phyloP scores from a whole-genome alignment of 2,113 vertebrate genomes.

The Vulpes vulpes region DNA sequence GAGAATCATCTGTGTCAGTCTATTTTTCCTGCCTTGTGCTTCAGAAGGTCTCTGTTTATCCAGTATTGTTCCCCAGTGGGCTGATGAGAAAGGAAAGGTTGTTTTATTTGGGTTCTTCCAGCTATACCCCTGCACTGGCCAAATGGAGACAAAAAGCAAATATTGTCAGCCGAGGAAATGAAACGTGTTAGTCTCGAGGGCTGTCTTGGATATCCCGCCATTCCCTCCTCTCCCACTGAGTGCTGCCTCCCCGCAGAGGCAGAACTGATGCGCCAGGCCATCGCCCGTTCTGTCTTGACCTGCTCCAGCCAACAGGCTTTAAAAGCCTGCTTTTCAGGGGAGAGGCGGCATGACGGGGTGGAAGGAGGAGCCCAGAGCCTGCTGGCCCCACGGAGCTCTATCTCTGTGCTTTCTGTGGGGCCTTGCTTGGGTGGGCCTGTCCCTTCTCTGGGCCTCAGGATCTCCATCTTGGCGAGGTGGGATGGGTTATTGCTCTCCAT shows the following conservation, averaged over 20 bases:
- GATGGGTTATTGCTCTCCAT: not conserved
- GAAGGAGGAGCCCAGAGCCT: not conserved
- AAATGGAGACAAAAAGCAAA: constrained; percentile 56
- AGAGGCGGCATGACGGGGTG: not conserved
- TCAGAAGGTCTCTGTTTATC: constrained; percentile 58
- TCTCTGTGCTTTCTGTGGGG: not conserved
- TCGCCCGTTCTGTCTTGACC: not conserved
- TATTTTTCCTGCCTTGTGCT: constrained; percentile 56
- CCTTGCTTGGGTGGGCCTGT: not conserved
- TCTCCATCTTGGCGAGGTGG: not conserved
- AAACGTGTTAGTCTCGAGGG: not conserved
- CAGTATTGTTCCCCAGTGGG: not conserved
- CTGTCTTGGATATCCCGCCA: not conserved
- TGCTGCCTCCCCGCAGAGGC: not conserved
- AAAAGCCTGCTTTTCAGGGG: not conserved
- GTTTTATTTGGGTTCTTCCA: constrained; percentile 54
- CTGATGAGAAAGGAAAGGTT: constrained; percentile 51
- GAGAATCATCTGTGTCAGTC: constrained; percentile 13
- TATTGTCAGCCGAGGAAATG: constrained; percentile 18
- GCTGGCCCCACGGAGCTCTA: not conserved
- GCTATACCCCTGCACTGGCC: constrained; percentile 16
- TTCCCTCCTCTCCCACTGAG: not conserved
- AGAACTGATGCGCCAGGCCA: not conserved
- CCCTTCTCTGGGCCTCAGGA: not conserved
- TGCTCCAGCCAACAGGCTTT: not conserved